Conservation (phyloP, 1,140 invertebrate genomes). For the Patella vulgata region DNA sequence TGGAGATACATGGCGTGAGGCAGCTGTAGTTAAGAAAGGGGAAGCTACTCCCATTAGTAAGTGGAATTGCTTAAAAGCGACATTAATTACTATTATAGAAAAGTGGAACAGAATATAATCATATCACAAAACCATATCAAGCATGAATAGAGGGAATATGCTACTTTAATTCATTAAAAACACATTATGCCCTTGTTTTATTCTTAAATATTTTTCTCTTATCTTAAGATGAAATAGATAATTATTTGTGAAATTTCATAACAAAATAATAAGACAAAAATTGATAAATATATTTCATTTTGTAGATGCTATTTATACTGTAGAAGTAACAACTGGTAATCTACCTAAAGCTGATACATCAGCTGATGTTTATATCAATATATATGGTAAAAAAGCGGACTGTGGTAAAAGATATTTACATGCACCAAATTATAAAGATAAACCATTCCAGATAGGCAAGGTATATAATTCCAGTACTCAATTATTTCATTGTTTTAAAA, state of each 20-base stretch:
- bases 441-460: conserved; percentile 47
- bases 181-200: too few species aligned
- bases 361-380: conserved; percentile 56
- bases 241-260: too few species aligned
- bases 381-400: conserved; percentile 56
- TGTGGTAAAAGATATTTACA: conserved; percentile 50
- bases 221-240: too few species aligned
- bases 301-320: conserved; percentile 56
- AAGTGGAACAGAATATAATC: conserved; percentile 1
- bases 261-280: too few species aligned
- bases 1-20: conserved; percentile 49
- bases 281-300: too few species aligned
- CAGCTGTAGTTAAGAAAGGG: conserved; percentile 42
- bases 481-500: too few species aligned
- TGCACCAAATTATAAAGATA: conserved; percentile 32
- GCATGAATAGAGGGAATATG: not conserved
- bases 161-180: too few species aligned
- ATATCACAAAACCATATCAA: not conserved
- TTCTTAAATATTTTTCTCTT: too few species aligned
- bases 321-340: conserved; percentile 55
- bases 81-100: too few species aligned
- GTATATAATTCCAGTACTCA: too few species aligned
- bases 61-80: not conserved
- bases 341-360: conserved; percentile 52
- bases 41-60: conserved; percentile 47